Evolutionary conservation across 2,113 vertebrate species (phyloP).

Genomic region (Hippocampus zosterae): DNA sequence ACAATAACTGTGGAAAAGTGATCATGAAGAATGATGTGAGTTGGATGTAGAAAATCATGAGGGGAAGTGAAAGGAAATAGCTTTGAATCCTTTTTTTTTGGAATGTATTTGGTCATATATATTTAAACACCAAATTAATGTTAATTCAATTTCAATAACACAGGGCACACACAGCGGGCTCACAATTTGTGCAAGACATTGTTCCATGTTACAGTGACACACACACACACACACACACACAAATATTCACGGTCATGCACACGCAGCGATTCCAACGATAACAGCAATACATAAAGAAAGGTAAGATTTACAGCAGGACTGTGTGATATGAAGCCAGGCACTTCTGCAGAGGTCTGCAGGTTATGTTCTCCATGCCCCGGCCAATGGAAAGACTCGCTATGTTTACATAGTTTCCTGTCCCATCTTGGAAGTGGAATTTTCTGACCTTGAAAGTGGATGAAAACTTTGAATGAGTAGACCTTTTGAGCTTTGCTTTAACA

Average conservation of each 20-base stretch:
- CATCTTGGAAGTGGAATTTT: neutral
- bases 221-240: conserved; percentile 1
- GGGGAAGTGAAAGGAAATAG: neutral
- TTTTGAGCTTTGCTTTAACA: neutral
- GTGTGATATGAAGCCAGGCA: conserved; percentile 3
- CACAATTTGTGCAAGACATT: neutral
- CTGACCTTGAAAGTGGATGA: neutral
- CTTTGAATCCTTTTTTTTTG: neutral
- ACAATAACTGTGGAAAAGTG: neutral
- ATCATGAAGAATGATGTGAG: neutral
- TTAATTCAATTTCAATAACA: too few species aligned
- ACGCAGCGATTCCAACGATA: conserved; percentile 16
- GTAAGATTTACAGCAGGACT: conserved; percentile 19
- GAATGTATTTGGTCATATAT: neutral
- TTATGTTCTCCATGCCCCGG: neutral
- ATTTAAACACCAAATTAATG: too few species aligned
- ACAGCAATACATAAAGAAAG: conserved; percentile 15
- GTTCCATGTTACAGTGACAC: neutral
- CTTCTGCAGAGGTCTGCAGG: neutral
- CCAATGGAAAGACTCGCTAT: neutral
- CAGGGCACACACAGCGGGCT: too few species aligned
- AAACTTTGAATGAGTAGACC: neutral
- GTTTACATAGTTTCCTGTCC: conserved; percentile 2
- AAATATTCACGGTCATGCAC: neutral
- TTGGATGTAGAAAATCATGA: neutral